Evolutionary conservation across 2,888 invertebrate genomes (phyloP).

Genomic region (Aporophyla nigra): DNA sequence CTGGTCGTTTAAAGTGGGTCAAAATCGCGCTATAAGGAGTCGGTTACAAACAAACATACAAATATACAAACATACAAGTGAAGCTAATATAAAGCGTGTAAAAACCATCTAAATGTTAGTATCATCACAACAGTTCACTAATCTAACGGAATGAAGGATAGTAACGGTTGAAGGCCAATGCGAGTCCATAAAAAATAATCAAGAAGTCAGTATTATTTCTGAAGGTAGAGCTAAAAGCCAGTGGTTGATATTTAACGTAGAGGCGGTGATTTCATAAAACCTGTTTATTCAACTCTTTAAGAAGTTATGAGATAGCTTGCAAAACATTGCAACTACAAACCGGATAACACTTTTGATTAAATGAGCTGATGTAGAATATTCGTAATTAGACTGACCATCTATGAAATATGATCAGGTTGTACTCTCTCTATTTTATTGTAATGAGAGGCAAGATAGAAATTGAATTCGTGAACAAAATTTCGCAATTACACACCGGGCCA

Average conservation of each 20-base stretch:
- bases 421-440: slow-evolving; percentile 50
- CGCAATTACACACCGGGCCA: slow-evolving; percentile 77
- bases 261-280: slow-evolving; percentile 72
- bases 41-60: too few relatives aligned
- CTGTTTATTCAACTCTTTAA: slow-evolving; percentile 67
- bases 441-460: slow-evolving; percentile 61
- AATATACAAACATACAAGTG: too few relatives aligned
- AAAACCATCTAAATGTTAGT: background rate
- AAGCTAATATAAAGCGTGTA: too few relatives aligned
- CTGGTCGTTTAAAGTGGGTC: too few relatives aligned
- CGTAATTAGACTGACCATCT: slow-evolving; percentile 30
- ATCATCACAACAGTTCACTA: slow-evolving; percentile 1
- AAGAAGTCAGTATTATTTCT: slow-evolving; percentile 44
- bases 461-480: slow-evolving; percentile 77
- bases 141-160: slow-evolving; percentile 24
- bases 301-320: slow-evolving; percentile 63
- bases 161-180: slow-evolving; percentile 34
- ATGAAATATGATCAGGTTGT: slow-evolving; percentile 41
- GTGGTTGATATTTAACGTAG: slow-evolving; percentile 76
- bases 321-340: slow-evolving; percentile 47
- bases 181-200: slow-evolving; percentile 34
- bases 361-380: slow-evolving; percentile 32
- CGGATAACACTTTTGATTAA: slow-evolving; percentile 44
- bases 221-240: slow-evolving; percentile 69
- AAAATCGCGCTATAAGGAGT: too few relatives aligned